Base-by-base conservation (phyloP, 2,113 vertebrate genomes). In the Ondatra zibethicus region DNA sequence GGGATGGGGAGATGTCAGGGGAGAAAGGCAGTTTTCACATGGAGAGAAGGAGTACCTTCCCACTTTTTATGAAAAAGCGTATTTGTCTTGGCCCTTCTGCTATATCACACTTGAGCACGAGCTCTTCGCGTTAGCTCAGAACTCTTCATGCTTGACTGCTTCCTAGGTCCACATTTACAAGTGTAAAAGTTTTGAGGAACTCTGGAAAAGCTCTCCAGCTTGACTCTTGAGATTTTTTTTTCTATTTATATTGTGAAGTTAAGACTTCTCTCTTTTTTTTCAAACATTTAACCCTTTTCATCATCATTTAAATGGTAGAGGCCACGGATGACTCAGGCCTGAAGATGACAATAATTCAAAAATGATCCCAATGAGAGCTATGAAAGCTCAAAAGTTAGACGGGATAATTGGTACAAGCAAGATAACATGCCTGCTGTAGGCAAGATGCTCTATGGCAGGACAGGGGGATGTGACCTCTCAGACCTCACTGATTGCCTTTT, bases 41-140 rank as follows among this genome's bases (percentile, higher is more conserved):
- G 70, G 66, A 78, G 72, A 85, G 73, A 42, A 96, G 73, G 68
- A 63, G 55, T 72, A 80, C 73, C 87, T 94, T 96, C 87, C 68
- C 70, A 88, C 85, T 95, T 92, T 76, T 70, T 36, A 7, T 61
- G 70, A 72, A 95, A 92, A 93, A 9, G 58, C 17, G 0, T 95
- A 77, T 91, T 96, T 95, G 33, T 91, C 85, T 95, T 91, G 96
- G 95, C 85, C 55, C 42, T 93, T 88, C 33, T 90, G 90, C 70
- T 91, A 33, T 39, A n/a, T 65, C 89, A 73, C n/a, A 66, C 42
- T 88, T 33, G 16, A 77, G 5, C 31, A 45, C 65, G 33, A 45
- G 68, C 52, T 93, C 31, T 55, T 39, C 94, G 39, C 88, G 89
- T n/a, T 47, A 42, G 55, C 78, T 65, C 58, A 52, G 85, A 93